Evolutionary conservation across 2,797 vertebrate species (phyloP).

Genomic region (Gymnodraco acuticeps): DNA sequence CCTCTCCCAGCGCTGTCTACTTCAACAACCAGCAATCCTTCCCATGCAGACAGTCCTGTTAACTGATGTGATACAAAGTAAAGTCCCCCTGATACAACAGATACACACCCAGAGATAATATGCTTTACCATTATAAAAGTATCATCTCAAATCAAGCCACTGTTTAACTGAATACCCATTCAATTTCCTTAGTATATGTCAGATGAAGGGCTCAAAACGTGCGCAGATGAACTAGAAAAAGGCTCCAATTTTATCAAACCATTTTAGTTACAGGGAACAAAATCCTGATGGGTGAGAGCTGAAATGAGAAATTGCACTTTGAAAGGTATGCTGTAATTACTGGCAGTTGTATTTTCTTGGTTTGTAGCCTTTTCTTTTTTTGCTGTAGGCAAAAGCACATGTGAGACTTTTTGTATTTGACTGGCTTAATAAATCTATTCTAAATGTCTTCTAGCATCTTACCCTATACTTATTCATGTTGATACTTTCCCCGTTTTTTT

Average conservation of each 20-base stretch:
- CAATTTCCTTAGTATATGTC: conserved; percentile 31
- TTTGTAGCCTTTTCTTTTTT: conserved; percentile 75
- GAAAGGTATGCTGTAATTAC: conserved; percentile 81
- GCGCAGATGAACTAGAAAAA: conserved; percentile 43
- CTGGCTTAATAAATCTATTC: conserved; percentile 90
- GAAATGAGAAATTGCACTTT: conserved; percentile 80
- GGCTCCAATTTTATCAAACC: conserved; percentile 56
- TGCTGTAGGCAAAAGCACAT: conserved; percentile 86
- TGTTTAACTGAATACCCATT: conserved; percentile 33
- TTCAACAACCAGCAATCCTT: conserved; percentile 45
- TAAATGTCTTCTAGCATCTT: conserved; percentile 77
- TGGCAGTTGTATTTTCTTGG: conserved; percentile 82
- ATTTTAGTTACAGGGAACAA: conserved; percentile 58
- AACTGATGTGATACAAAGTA: conserved; percentile 48
- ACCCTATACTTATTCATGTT: conserved; percentile 41
- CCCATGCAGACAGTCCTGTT: conserved; percentile 38
- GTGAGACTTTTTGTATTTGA: conserved; percentile 90
- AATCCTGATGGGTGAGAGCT: conserved; percentile 65
- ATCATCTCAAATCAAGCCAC: conserved; percentile 41
- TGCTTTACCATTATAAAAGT: conserved; percentile 18
- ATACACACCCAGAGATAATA: conserved; percentile 20
- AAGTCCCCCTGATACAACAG: conserved; percentile 9
- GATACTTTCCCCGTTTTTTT: not conserved
- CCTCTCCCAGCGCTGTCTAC: conserved; percentile 38
- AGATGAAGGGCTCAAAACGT: conserved; percentile 66